Base-by-base conservation (phyloP, 2,888 invertebrate genomes). In the Troides helena region DNA sequence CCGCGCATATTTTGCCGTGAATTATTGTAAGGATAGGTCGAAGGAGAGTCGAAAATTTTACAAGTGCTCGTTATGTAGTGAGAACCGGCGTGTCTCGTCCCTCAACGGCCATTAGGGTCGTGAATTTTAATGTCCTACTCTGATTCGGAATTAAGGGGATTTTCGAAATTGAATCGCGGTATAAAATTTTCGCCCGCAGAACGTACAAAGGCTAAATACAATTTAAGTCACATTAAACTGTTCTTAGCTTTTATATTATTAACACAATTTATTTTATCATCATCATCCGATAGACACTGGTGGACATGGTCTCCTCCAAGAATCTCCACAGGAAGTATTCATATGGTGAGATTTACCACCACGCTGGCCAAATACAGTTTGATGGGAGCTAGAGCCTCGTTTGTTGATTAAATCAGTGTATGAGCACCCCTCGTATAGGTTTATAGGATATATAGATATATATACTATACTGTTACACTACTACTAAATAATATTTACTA, bases 51-150 rank as follows among this genome's bases (percentile, higher is more conserved):
- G 61, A 69, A 65, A 65, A 65, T 65, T 69, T 69, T 30, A 65
- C 61, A 61, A 65, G 65, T 57, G 53, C 61, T 61, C 65, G 39
- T 65, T 65, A 65, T 69, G 50, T 62, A 65, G 65, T 69, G 69
- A 69, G 61, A 65, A 69, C 65, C 65, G 8, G 46, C 65, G 57
- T 62, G 57, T 23, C 69, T 62, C 61, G 65, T 62, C 43, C 57
- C 61, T 65, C 61, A 69, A 69, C 65, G 69, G 39, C 69, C 65
- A 65, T 65, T 65, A 65, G 62, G 57, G 58, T n/a, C 46, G 62
- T 69, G 65, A 69, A 62, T 69, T 65, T 65, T 62, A 65, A 69
- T 69, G 62, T 56, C 23, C 53, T 57, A 43, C 65, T 46, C 62
- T 67, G 62, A 57, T 43, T 25, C 43, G 43, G 62, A 67, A 67